phyloP scores from a whole-genome alignment of 2,797 vertebrate species.

The Lutjanus campechanus region DNA sequence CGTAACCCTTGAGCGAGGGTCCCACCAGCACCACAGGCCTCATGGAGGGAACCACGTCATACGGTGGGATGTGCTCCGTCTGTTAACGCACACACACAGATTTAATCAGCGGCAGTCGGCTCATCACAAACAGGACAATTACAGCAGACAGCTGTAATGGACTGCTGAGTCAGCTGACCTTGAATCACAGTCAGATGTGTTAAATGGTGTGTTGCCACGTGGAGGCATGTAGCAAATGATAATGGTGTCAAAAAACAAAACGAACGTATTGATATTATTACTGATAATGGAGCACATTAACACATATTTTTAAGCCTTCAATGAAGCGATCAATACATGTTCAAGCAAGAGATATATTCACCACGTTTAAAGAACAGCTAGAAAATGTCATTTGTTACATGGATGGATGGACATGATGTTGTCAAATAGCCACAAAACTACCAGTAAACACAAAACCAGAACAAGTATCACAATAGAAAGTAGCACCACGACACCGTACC shows the following conservation, averaged over 20 bases:
- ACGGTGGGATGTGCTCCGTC: constrained; percentile 95
- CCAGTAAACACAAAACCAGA: constrained; percentile 27
- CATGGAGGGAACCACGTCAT: constrained; percentile 98
- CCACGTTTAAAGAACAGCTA: not conserved
- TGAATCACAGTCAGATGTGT: constrained; percentile 10
- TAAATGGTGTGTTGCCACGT: constrained; percentile 23
- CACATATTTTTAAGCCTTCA: not conserved
- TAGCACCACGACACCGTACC: constrained; percentile 17
- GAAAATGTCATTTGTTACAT: constrained; percentile 52
- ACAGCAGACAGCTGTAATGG: constrained; percentile 32
- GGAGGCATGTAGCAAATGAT: constrained; percentile 58
- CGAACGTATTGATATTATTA: not conserved
- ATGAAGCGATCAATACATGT: not conserved
- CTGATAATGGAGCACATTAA: not conserved
- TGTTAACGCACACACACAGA: constrained; percentile 79
- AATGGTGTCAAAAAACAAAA: constrained; percentile 22
- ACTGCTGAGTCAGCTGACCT: constrained; percentile 29
- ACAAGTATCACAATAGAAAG: constrained; percentile 21
- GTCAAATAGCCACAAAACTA: constrained; percentile 18
- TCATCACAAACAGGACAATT: constrained; percentile 15
- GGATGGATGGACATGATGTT: constrained; percentile 46
- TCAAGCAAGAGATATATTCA: not conserved
- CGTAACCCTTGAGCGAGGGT: constrained; percentile 96
- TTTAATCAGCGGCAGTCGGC: constrained; percentile 41
- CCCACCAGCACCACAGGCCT: constrained; percentile 97